Evolutionary conservation across 2,888 invertebrate genomes (phyloP), one percentile per base, ranked within the genome.

Genomic region (Plagodis pulveraria): DNA sequence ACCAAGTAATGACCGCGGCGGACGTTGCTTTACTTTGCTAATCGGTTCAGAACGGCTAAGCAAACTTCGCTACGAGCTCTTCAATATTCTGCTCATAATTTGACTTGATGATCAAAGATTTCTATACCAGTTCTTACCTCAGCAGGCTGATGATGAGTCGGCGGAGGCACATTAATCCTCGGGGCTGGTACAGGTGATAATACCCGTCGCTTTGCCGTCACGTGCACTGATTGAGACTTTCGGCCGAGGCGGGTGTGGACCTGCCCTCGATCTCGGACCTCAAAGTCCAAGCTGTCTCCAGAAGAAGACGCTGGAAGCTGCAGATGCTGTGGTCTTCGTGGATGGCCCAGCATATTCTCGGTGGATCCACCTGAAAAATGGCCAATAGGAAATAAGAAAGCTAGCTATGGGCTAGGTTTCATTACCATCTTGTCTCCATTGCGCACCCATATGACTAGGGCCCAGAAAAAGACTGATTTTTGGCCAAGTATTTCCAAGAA

Each of bases 281-380:
- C 91, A 51, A 91, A 82, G 56, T 92, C 91, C 44, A 91, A 76
- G 63, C 90, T 91, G 77, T 91, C 91, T 6, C 91, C 91, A 0
- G 91, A 91, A 0, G 91, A 91, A 0, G 90, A 90, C 0, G 89
- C 80, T 2, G 89, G 89, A 0, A 91, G 77, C 58, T 84, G 85
- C 8, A 90, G 77, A 63, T 87, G 81, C 62, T 72, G 85, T 2
- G 91, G 90, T 35, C 91, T 74, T 11, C 88, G 70, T 0, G 68
- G 69, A 44, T 77, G 73, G 4, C 70, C 72, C 5, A 85, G 75
- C 0, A 91, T 80, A 70, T 91, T 91, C 70, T 92, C 91, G 7
- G 89, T 85, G 1, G 92, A 92, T 11, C 89, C 90, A 10, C 91
- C 91, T 92, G 84, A 52, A 87, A 85, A 40, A 2, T 8, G 10